Evolutionary conservation across 1,140 invertebrate species (phyloP), one percentile per base, ranked within the genome.

Genomic region (Elymnias hypermnestra): DNA sequence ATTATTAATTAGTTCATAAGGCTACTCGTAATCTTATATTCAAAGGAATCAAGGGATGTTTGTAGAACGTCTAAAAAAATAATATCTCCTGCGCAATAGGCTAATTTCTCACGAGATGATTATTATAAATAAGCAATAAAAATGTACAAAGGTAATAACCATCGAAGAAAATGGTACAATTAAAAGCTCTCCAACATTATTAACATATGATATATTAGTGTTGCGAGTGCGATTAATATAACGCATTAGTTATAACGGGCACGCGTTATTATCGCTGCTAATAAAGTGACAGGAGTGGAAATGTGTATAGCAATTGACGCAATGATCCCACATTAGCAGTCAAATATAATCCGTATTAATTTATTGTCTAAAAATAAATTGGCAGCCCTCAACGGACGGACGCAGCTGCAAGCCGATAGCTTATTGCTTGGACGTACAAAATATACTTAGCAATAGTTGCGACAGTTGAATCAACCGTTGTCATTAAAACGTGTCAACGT

Each of bases 381-480:
- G 73, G 68, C 78, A 83, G 64, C 75, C 78, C 75, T 81, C n/a
- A n/a, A 59, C 44, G 57, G 71, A 72, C 61, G 63, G 59, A 61
- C 68, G 63, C 78, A 83, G 78, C 78, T 83, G 78, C 70, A 71
- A 57, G 50, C 64, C 66, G 68, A 72, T 77, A 79, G 63, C 75
- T 79, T 79, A 83, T 76, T 77, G 70, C 71, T 70, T 62, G 66
- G 66, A 68, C 64, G 66, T 78, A 72, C 64, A 60, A 73, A 75
- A 72, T 75, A 66, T 55, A 56, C 49, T 50, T 51, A 29, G 47
- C 66, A 64, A 63, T n/a, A n/a, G n/a, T n/a, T n/a, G n/a, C n/a
- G n/a, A n/a, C n/a, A n/a, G n/a, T n/a, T n/a, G n/a, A n/a, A n/a
- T n/a, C n/a, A n/a, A n/a, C n/a, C n/a, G n/a, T n/a, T n/a, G n/a